These are phyloP conservation scores for Xerus rutilus DNA, from an alignment of 2,797 vertebrate species.

Conservation along the genomic window DNA sequence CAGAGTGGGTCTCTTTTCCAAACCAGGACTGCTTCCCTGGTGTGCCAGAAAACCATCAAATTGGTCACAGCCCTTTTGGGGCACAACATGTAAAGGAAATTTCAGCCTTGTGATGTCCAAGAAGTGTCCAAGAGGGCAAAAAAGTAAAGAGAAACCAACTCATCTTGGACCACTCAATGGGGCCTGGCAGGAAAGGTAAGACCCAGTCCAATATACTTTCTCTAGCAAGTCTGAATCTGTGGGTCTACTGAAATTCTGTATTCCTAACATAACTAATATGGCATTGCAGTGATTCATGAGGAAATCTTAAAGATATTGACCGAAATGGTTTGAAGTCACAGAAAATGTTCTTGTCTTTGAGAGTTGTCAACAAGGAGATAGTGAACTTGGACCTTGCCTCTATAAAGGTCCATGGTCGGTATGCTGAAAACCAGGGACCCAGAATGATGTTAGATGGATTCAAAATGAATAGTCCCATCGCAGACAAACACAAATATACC, in stretches of 20 bases:
- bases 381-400: conserved; percentile 12
- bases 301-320: not conserved
- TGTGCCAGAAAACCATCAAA: not conserved
- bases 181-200: conserved; percentile 84
- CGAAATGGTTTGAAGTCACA: conserved; percentile 31
- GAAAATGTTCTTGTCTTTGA: conserved; percentile 44
- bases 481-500: conserved; percentile 55
- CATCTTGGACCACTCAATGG: not conserved
- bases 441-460: conserved; percentile 42
- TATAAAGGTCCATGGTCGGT: not conserved
- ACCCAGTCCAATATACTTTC: not conserved
- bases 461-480: conserved; percentile 55
- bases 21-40: not conserved
- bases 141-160: not conserved
- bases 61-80: conserved; percentile 12
- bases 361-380: conserved; percentile 44
- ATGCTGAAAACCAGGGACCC: not conserved
- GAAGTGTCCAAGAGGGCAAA: not conserved
- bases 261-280: not conserved
- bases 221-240: not conserved
- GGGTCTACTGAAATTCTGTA: not conserved
- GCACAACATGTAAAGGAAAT: not conserved
- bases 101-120: not conserved
- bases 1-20: conserved; percentile 51
- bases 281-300: not conserved